Evolutionary conservation across 2,113 vertebrate genomes (phyloP).

Genomic region (Crotalus viridis): DNA sequence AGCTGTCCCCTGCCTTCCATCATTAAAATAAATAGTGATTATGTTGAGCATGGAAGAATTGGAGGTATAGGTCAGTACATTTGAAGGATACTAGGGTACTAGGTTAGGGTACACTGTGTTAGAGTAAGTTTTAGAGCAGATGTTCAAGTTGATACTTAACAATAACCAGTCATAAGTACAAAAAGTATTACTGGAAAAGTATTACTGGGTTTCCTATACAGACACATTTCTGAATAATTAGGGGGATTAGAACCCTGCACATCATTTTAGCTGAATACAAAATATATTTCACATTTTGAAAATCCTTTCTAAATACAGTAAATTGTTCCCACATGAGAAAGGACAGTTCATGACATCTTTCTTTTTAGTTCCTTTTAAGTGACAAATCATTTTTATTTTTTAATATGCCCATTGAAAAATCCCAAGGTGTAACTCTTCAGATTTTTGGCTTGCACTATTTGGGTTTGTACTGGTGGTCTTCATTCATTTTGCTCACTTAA

Average conservation of each 20-base stretch:
- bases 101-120: not conserved
- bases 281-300: not conserved
- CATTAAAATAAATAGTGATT: not conserved
- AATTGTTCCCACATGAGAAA: not conserved
- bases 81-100: not conserved
- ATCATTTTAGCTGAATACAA: not conserved
- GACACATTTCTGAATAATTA: not conserved
- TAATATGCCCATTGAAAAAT: not conserved
- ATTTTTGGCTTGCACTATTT: not conserved
- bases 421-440: not conserved
- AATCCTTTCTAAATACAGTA: not conserved
- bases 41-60: not conserved
- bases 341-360: not conserved
- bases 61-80: not conserved
- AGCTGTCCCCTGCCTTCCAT: not conserved
- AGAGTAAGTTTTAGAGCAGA: not conserved
- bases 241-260: not conserved
- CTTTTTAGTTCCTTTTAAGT: not conserved
- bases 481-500: not conserved
- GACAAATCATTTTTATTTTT: not conserved
- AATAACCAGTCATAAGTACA: not conserved
- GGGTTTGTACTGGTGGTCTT: not conserved
- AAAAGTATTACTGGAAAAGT: not conserved
- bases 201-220: not conserved
- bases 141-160: not conserved